Conservation (phyloP, 2,888 invertebrate genomes). For the Drosophila koepferae region DNA sequence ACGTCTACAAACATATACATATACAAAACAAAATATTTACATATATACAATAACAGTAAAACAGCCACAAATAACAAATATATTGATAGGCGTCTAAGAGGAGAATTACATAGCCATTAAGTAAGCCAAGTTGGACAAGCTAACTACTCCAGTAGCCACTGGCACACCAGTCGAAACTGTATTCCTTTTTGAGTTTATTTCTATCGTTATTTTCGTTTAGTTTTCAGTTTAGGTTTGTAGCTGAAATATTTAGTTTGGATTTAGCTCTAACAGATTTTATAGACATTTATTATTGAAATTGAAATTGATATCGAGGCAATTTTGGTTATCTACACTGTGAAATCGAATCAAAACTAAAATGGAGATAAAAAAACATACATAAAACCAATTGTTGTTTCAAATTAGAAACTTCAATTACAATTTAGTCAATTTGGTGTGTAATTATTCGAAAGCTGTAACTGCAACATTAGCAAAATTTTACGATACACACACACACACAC, state of each 20-base stretch:
- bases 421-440: conserved; percentile 78
- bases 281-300: conserved; percentile 12
- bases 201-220: conserved; percentile 3
- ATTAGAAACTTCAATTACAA: conserved; percentile 63
- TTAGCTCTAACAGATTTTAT: conserved; percentile 15
- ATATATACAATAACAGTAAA: conserved; percentile 47
- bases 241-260: conserved; percentile 42
- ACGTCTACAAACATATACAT: conserved; percentile 78
- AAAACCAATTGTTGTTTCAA: conserved; percentile 58
- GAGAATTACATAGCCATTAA: conserved; percentile 12
- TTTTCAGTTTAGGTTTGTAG: conserved; percentile 27
- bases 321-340: background rate
- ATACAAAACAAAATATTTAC: conserved; percentile 72
- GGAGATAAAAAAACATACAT: conserved; percentile 14
- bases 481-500: conserved; percentile 14
- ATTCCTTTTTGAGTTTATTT: background rate
- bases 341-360: conserved; percentile 43
- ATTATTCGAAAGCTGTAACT: conserved; percentile 58
- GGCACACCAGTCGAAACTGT: background rate
- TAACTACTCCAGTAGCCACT: conserved; percentile 22
- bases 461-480: conserved; percentile 69
- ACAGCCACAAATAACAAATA: conserved; percentile 25
- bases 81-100: conserved; percentile 50
- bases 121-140: background rate
- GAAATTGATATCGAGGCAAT: background rate